Evolutionary conservation across 1,140 invertebrate genomes (phyloP), one percentile per base, ranked within the genome.

Genomic region (Drosophila repleta): DNA sequence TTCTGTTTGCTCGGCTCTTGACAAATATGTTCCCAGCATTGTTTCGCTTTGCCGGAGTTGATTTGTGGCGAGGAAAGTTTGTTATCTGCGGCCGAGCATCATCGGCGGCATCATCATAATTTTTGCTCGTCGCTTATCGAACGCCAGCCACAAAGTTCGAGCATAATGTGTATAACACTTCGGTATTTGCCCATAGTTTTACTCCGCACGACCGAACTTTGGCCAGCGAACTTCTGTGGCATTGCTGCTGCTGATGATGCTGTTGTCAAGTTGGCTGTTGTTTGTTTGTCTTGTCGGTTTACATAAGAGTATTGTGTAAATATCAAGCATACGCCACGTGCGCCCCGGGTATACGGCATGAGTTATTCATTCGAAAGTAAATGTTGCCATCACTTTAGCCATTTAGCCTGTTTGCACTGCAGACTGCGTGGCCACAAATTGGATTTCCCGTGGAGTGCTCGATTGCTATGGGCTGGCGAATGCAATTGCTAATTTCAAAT

Each of bases 121-220:
- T 87, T 87, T 63, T 72, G 58, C 18, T 87, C 58, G 57, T 46
- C 60, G 79, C 82, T 85, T 85, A 82, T 85, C 83, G 82, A 82
- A 87, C 57, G 68, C 82, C 76, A 75, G 68, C 82, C 76, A 75
- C 63, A 78, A 85, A 85, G 83, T 87, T 52, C 81, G 81, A 73
- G 82, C 87, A 87, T 85, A 82, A 87, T 85, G 74, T 78, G 72
- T n/a, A 57, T 45, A 57, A 45, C 74, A 87, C 82, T 87, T 79
- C 52, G 75, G 78, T 74, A 63, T 88, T 87, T 53, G 64, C 55
- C 57, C 82, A 87, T 78, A 87, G 81, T 85, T 84, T 61, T 39
- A 35, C 13, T 57, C 69, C 57, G 58, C 64, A 74, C 26, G 21
- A 37, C 45, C 66, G 21, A 79, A 84, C 55, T 65, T 76, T 48